Conservation (phyloP, 1,140 invertebrate species). For the Arion vulgaris region DNA sequence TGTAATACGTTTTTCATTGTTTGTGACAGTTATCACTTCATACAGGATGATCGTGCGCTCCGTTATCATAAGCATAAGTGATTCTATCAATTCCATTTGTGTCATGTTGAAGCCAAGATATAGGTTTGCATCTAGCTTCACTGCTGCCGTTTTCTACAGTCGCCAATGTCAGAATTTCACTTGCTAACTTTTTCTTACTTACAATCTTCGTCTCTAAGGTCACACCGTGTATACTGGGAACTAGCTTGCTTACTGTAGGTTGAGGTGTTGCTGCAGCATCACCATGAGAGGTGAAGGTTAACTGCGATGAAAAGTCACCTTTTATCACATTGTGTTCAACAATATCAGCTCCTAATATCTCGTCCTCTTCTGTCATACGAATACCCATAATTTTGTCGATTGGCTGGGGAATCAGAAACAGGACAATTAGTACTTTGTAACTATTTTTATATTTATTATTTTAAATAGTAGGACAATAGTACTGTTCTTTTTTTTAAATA, state of each 20-base stretch:
- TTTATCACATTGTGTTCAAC: conserved; percentile 58
- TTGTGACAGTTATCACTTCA: neutral
- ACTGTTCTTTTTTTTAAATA: no score
- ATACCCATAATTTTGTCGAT: conserved; percentile 66
- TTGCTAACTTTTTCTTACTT: neutral
- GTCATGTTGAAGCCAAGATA: neutral
- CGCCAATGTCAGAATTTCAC: neutral
- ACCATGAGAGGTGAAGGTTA: conserved; percentile 3
- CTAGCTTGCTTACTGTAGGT: neutral
- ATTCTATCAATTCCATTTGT: neutral
- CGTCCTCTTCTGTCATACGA: conserved; percentile 63
- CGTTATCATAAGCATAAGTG: neutral
- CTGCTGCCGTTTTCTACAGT: neutral
- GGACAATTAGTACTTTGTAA: no score
- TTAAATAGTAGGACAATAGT: no score
- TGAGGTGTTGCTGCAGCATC: neutral
- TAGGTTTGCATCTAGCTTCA: no score
- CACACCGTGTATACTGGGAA: neutral
- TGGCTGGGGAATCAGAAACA: conserved; percentile 44
- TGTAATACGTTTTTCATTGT: no score
- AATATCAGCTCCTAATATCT: conserved; percentile 67
- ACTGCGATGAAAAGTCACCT: neutral
- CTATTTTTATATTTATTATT: no score
- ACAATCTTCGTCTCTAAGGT: neutral
- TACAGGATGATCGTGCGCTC: neutral